phyloP scores from a whole-genome alignment of 2,888 invertebrate genomes.

The Criorhina ranunculi region DNA sequence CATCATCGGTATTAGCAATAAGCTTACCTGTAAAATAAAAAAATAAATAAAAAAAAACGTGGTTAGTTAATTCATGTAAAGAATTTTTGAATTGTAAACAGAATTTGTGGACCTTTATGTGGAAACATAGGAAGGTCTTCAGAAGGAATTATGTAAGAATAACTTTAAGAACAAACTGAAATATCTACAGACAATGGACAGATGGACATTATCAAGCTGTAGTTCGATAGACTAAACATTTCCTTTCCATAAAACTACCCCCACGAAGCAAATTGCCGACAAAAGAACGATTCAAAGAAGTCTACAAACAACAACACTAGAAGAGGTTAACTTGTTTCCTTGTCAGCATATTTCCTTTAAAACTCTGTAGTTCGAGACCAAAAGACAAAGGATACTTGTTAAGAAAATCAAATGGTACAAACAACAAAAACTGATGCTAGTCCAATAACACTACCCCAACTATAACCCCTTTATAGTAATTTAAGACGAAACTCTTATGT shows the following conservation, averaged over 20 bases:
- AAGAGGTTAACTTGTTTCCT: not conserved
- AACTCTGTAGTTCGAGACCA: not conserved
- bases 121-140: too few relatives aligned
- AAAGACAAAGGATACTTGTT: not conserved
- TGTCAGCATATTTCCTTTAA: constrained; percentile 13
- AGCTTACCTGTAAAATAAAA: constrained; percentile 71
- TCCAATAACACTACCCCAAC: constrained; percentile 12
- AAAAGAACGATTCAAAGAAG: not conserved
- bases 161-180: too few relatives aligned
- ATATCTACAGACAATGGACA: too few relatives aligned
- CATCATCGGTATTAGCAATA: constrained; percentile 73
- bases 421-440: not conserved
- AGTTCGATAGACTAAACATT: too few relatives aligned
- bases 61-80: not conserved
- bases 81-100: too few relatives aligned
- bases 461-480: constrained; percentile 21
- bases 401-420: constrained; percentile 11
- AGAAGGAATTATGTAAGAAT: too few relatives aligned
- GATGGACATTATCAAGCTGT: too few relatives aligned
- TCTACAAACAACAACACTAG: constrained; percentile 6
- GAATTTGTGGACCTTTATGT: too few relatives aligned
- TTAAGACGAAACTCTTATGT: constrained; percentile 40
- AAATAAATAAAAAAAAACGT: not conserved
- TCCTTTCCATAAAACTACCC: not conserved
- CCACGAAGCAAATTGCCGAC: not conserved